phyloP scores from a whole-genome alignment of 2,797 vertebrate species.

The Rhinichthys osculus region DNA sequence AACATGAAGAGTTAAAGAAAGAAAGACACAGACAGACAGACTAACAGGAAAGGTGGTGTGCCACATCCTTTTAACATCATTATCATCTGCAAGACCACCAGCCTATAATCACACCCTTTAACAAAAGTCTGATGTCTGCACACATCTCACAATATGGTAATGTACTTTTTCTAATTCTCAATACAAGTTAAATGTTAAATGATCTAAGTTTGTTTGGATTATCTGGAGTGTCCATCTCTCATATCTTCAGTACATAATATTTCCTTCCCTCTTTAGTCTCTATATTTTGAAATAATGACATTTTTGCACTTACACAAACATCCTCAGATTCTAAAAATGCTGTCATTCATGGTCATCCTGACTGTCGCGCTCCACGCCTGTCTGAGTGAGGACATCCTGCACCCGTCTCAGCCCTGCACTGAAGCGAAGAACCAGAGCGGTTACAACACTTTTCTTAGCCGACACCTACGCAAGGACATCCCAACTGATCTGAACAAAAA shows the following conservation, averaged over 20 bases:
- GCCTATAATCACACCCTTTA: no score
- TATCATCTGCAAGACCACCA: no score
- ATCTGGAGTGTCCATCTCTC: no score
- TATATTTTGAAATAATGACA: neutral
- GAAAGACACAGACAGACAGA: no score
- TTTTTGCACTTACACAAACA: no score
- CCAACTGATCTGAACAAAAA: neutral
- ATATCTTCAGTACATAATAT: no score
- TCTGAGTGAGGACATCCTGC: conserved; percentile 2
- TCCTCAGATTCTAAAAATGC: neutral
- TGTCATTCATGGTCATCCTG: neutral
- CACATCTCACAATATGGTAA: neutral
- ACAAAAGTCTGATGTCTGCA: neutral
- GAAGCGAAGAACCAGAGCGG: fast-evolving
- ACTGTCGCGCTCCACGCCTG: neutral
- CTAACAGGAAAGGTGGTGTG: no score
- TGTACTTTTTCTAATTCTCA: no score
- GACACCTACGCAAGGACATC: neutral
- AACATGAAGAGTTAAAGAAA: no score
- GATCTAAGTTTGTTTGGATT: no score
- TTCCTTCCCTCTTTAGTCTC: neutral
- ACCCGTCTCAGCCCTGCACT: conserved; percentile 30
- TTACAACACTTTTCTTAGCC: neutral
- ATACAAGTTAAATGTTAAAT: no score
- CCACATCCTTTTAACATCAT: no score